Evolutionary conservation across 2,888 invertebrate genomes (phyloP), one percentile per base, ranked within the genome.

Genomic region (Cremastinae sp.): DNA sequence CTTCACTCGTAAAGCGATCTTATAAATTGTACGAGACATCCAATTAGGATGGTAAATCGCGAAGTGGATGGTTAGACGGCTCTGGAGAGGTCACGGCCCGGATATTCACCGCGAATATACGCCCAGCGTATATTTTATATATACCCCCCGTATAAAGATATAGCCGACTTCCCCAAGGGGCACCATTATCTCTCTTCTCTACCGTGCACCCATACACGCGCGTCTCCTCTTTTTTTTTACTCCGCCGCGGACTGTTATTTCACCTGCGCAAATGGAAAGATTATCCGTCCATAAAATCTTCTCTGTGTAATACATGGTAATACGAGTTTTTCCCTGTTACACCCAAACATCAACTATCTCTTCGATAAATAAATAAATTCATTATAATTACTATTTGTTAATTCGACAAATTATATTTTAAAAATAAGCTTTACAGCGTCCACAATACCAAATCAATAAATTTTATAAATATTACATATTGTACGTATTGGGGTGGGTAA

Each of bases 21-120:
- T 78, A 81, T 81, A 81, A 82, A 84, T 84, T 82, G 74, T 75
- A 70, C 53, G 72, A 73, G 75, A 83, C 81, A 80, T 79, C 81
- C 83, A 83, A 83, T 83, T 83, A 82, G 81, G 78, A 78, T 79
- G 74, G 66, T 78, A 78, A 76, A 71, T 79, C 76, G 80, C 78
- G 74, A 75, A 75, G 74, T 68, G 74, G 58, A 56, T 74, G 64
- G 72, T 58, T 36, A 56, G 28, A 58, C 22, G 51, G 68, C 62
- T n/a, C n/a, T 14, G 28, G 68, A 45, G 62, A 72, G 72, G 75
- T 64, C 72, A 58, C 72, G 75, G 68, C 72, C 74, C 62, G 62
- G 58, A 68, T 72, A 76, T 64, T 72, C 62, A 10, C 59, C 51
- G 9, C 38, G 18, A 54, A 41, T 38, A 45, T 49, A 47, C 47